Conservation (phyloP, 2,113 vertebrate species). For the Ctenodactylus gundi region DNA sequence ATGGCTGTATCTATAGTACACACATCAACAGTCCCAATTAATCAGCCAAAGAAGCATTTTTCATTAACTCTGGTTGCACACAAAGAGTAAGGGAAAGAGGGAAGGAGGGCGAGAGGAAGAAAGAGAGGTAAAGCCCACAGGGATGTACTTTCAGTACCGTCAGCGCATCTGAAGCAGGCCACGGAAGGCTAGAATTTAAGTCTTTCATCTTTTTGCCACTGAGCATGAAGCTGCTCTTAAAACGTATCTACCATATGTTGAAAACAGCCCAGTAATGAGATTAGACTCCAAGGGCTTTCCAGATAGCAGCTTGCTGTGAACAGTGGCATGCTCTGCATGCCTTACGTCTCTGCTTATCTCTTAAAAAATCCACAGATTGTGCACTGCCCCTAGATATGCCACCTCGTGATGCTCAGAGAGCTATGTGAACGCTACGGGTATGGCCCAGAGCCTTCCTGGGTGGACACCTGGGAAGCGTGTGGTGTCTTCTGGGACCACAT, state of each 20-base stretch:
- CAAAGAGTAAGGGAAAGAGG: neutral
- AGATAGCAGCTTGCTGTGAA: slow-evolving; percentile 3
- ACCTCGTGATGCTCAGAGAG: neutral
- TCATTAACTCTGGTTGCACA: neutral
- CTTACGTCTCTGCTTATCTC: neutral
- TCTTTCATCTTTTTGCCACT: neutral
- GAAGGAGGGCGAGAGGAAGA: too few species aligned
- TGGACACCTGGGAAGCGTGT: neutral
- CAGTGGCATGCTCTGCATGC: neutral
- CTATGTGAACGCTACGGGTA: neutral
- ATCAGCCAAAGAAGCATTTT: neutral
- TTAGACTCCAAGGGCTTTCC: slow-evolving; percentile 1
- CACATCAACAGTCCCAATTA: neutral
- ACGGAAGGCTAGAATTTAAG: neutral
- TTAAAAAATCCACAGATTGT: neutral
- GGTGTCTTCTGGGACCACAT: neutral
- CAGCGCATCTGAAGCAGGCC: neutral
- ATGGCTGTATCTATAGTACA: neutral
- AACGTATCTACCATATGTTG: neutral
- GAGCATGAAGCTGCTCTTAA: neutral
- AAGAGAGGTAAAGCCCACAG: neutral
- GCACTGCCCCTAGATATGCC: neutral
- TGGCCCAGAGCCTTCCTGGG: neutral
- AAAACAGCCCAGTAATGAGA: slow-evolving; percentile 45
- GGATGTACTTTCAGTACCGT: neutral